phyloP scores from a whole-genome alignment of 2,797 vertebrate genomes.

The Sebastes itinus region DNA sequence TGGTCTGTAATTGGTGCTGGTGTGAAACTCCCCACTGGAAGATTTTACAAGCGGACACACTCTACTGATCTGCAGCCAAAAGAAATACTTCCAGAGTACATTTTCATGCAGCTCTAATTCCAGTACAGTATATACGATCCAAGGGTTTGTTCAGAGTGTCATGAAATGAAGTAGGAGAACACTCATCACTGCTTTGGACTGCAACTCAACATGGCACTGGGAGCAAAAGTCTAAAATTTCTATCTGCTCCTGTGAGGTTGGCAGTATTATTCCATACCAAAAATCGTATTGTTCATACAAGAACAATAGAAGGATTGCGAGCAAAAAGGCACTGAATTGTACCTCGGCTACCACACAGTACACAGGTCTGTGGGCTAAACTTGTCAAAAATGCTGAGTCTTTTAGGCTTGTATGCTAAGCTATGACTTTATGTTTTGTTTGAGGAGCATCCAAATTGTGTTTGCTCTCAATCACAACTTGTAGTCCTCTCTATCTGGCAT shows the following conservation, averaged over 20 bases:
- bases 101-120: slow-evolving; percentile 29
- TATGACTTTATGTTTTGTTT: neutral
- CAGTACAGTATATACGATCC: slow-evolving; percentile 32
- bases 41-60: slow-evolving; percentile 18
- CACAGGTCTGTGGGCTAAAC: neutral
- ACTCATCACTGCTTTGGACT: slow-evolving; percentile 5
- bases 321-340: neutral
- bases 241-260: neutral
- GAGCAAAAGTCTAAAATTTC: neutral
- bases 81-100: slow-evolving; percentile 27
- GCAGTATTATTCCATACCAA: neutral
- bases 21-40: slow-evolving; percentile 24
- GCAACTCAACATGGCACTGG: neutral
- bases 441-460: neutral
- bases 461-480: neutral
- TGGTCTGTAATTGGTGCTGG: slow-evolving; percentile 12
- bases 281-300: neutral
- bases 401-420: neutral
- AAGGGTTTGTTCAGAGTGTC: slow-evolving; percentile 15
- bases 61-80: slow-evolving; percentile 53
- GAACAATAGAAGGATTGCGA: neutral
- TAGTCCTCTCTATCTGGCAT: neutral
- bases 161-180: slow-evolving; percentile 15
- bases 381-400: neutral
- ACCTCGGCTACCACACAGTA: neutral